Percentiles rank a stretch among this genome's conserved stretches.
Evolutionary conservation across 2,888 invertebrate species (phyloP).

Genomic region (Tryphoninae sp.): DNA sequence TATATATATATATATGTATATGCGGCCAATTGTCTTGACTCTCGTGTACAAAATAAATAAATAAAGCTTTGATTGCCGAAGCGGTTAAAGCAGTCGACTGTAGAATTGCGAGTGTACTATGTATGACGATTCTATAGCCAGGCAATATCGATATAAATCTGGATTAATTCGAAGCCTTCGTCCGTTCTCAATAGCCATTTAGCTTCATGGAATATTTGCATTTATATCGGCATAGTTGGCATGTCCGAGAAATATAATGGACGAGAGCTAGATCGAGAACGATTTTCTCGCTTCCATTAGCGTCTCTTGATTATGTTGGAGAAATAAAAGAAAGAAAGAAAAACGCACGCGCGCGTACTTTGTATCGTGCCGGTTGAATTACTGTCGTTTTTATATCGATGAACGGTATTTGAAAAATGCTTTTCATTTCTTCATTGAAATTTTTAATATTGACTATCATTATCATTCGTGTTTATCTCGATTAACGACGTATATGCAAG

Average conservation of each 20-base stretch:
- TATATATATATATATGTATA: conserved; percentile 6
- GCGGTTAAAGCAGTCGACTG: conserved; percentile 16
- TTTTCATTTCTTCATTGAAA: background rate
- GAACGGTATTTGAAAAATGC: background rate
- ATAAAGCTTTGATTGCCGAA: conserved; percentile 56
- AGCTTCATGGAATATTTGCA: conserved; percentile 69
- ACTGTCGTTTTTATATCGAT: background rate
- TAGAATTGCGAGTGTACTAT: conserved; percentile 25
- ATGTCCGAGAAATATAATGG: conserved; percentile 19
- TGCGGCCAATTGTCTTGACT: background rate
- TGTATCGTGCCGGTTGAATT: background rate
- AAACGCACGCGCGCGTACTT: background rate
- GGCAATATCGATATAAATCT: conserved; percentile 73
- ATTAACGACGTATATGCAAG: background rate
- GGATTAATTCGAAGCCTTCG: conserved; percentile 76
- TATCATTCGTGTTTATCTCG: background rate
- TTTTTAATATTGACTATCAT: background rate
- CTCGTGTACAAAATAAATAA: conserved; percentile 54
- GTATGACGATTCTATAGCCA: conserved; percentile 1
- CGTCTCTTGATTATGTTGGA: conserved; percentile 45
- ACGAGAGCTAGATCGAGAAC: conserved; percentile 15
- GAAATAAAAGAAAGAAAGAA: conserved; percentile 12
- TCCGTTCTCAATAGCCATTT: conserved; percentile 73
- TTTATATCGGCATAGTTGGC: conserved; percentile 63
- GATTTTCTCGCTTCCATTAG: conserved; percentile 54